Evolutionary conservation across 2,113 vertebrate species (phyloP).

Genomic region (Coracopsis vasa): DNA sequence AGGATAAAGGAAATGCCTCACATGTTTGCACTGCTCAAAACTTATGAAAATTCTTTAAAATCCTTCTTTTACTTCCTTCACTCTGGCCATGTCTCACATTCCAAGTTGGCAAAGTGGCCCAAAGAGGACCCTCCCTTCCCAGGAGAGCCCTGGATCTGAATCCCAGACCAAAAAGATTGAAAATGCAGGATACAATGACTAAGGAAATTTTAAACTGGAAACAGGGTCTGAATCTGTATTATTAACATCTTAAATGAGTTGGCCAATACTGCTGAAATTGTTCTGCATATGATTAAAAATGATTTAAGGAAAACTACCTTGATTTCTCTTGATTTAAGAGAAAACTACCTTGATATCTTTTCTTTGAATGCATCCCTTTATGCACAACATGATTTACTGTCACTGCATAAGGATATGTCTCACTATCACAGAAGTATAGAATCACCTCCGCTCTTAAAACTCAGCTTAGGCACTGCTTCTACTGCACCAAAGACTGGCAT

Average conservation of each 20-base stretch:
- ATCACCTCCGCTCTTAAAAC: background rate
- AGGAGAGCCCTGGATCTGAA: background rate
- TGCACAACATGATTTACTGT: accelerated
- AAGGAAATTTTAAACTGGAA: background rate
- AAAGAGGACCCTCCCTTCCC: background rate
- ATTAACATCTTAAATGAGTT: background rate
- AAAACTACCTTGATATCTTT: background rate
- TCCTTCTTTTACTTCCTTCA: background rate
- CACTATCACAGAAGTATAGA: background rate
- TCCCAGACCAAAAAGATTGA: background rate
- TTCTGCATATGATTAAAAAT: background rate
- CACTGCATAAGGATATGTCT: background rate
- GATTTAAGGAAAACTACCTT: background rate
- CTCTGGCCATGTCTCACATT: accelerated
- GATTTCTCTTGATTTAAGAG: background rate
- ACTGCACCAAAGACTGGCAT: background rate
- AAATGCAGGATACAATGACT: background rate
- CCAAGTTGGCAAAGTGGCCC: background rate
- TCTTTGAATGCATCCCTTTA: background rate
- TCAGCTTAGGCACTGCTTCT: background rate
- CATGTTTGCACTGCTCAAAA: background rate
- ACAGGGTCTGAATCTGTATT: background rate
- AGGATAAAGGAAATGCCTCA: background rate
- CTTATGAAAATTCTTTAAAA: background rate
- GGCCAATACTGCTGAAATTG: background rate